phyloP scores from a whole-genome alignment of 2,888 invertebrate genomes.

The Aspidiotus rigidus region DNA sequence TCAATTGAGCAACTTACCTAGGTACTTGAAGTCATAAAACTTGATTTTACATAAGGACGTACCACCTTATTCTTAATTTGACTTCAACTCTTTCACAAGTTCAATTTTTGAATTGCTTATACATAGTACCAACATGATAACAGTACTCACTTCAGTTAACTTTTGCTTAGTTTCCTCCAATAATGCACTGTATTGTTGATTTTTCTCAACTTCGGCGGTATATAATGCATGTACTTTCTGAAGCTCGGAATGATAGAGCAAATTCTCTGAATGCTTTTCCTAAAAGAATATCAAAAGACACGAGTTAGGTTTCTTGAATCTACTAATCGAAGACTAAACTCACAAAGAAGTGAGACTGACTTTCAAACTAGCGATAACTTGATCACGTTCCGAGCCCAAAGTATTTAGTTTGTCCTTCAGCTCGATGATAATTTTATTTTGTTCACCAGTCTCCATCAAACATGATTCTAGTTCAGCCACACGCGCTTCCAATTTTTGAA shows the following conservation, averaged over 20 bases:
- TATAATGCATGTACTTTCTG: conserved; percentile 1
- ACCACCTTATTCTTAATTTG: too few relatives aligned
- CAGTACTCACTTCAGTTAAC: neutral
- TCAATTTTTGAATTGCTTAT: too few relatives aligned
- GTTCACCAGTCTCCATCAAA: neutral
- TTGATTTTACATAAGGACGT: too few relatives aligned
- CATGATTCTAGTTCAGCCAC: too few relatives aligned
- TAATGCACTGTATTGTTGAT: neutral
- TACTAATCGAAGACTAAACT: neutral
- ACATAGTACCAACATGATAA: neutral
- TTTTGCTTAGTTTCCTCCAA: neutral
- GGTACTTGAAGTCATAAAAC: too few relatives aligned
- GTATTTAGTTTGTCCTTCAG: neutral
- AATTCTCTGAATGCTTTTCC: conserved; percentile 1
- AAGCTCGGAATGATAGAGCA: neutral
- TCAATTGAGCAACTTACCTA: too few relatives aligned
- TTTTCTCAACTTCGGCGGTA: neutral
- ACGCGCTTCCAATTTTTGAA: too few relatives aligned
- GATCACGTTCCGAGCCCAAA: neutral
- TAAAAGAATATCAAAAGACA: conserved; percentile 1
- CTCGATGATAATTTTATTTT: neutral
- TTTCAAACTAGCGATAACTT: conserved; percentile 8
- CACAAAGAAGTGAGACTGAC: neutral
- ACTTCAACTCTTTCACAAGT: too few relatives aligned
- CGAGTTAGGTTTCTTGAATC: neutral